A percentile compares a stretch with the other conserved stretches of the same genome.
Conservation (phyloP, 1,140 invertebrate species). For the Aphis craccivora region DNA sequence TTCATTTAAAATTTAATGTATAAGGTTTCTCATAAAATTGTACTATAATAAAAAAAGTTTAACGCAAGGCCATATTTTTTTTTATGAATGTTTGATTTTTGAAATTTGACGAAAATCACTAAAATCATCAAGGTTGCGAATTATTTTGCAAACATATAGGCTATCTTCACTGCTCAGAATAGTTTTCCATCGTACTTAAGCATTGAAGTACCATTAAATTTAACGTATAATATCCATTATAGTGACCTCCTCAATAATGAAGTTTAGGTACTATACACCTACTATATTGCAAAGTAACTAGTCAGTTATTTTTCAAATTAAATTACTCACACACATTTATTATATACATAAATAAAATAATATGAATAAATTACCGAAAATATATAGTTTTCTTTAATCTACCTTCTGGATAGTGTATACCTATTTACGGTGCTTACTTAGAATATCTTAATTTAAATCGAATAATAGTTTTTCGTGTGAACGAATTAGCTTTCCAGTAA, state of each 20-base stretch:
- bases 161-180: background rate
- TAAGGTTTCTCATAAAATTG: background rate
- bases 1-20: background rate
- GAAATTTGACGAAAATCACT: background rate
- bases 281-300: background rate
- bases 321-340: background rate
- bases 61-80: no score
- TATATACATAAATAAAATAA: background rate
- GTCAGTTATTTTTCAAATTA: background rate
- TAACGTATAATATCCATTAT: no score
- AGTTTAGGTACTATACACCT: background rate
- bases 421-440: background rate
- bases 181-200: no score
- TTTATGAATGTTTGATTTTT: no score
- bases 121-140: background rate
- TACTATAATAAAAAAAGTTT: background rate
- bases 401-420: background rate
- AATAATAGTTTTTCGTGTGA: background rate
- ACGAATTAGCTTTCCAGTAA: constrained; percentile 35
- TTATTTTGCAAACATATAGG: background rate
- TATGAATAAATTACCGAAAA: background rate
- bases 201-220: no score
- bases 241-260: no score
- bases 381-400: background rate
- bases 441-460: background rate